Evolutionary conservation across 2,797 vertebrate genomes (phyloP).

Genomic region (Tragopan temminckii): DNA sequence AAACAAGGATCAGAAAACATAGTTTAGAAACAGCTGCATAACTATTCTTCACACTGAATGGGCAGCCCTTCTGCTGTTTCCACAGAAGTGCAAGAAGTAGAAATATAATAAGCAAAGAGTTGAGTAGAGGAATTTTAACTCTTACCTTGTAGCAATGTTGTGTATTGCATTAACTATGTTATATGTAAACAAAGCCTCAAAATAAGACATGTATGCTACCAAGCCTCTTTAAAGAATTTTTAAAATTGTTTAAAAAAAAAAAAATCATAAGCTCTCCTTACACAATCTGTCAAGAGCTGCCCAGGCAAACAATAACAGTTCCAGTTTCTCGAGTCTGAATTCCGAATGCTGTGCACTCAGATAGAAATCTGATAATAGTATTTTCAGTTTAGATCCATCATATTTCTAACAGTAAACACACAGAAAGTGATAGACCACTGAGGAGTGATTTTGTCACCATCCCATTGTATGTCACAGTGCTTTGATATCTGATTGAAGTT

Average conservation of each 20-base stretch:
- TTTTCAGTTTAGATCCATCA: not conserved
- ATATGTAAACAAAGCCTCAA: not conserved
- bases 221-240: not conserved
- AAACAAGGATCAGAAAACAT: not conserved
- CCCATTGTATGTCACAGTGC: not conserved
- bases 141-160: not conserved
- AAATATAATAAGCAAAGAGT: not conserved
- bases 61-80: not conserved
- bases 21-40: not conserved
- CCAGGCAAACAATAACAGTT: not conserved
- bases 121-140: not conserved
- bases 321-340: not conserved
- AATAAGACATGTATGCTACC: not conserved
- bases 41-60: not conserved
- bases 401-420: not conserved
- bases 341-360: not conserved
- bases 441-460: not conserved
- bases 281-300: not conserved
- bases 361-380: not conserved
- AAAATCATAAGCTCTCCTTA: not conserved
- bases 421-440: not conserved
- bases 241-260: not conserved
- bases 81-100: not conserved
- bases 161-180: not conserved
- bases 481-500: not conserved